Evolutionary conservation across 2,113 vertebrate genomes (phyloP), one percentile per base, ranked within the genome.

Genomic region (Zosterops pallidus): DNA sequence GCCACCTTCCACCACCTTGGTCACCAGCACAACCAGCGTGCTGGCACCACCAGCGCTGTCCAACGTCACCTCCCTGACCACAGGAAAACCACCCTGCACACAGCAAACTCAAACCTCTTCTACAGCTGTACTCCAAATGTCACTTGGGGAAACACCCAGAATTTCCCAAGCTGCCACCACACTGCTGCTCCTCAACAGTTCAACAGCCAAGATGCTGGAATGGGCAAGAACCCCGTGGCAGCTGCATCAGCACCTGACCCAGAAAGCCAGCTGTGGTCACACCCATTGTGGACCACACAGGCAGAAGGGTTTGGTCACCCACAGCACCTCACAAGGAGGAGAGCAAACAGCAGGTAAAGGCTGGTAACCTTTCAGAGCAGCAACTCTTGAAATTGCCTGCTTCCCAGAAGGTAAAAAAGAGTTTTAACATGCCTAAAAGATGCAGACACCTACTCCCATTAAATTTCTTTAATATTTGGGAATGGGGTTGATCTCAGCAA

Each of bases 211-310:
- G 55, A 9, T 12, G 49, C 20, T 53, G 65, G 37, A 52, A 35
- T 0, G 4, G 41, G 17, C 55, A 79, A 79, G 0, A 0, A 14
- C 13, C 12, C 18, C 1, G 1, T 9, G 31, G 5, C 65, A 79
- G 46, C 18, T 42, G 25, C 56, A 47, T 1, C 56, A 79, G 74
- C 47, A 57, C 21, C 44, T 42, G 62, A 21, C 53, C 47, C 72
- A 13, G 26, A 37, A 41, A 62, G 24, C 23, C 82, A 71, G 31
- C 46, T 4, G 0, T 22, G 44, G 35, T 24, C 24, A 55, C 14
- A 69, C 5, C 35, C 49, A 14, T 4, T 9, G 19, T 18, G 28
- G 8, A 23, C 16, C 2, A 4, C 24, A 19, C 33, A 50, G 74
- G 12, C 37, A 86, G 71, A 52, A 70, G 42, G n/a, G 47, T 20